These are phyloP conservation scores for Tursiops truncatus DNA, from an alignment of 2,113 vertebrate species.

Conservation along the genomic window DNA sequence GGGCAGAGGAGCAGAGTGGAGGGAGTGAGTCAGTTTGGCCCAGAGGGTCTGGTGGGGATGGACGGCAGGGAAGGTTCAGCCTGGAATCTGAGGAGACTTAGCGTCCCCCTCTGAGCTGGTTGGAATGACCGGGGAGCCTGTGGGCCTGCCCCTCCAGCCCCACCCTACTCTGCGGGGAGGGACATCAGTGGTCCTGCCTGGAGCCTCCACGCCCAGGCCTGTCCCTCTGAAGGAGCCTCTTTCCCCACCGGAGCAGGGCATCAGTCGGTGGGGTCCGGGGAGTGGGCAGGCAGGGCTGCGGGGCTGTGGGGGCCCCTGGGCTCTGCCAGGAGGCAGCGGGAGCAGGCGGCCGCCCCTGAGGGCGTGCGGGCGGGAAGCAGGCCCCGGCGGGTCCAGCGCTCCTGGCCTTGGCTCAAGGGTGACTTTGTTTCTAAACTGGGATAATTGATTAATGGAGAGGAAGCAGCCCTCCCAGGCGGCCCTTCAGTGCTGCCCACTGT, in stretches of 20 bases:
- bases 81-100: neutral
- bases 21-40: neutral
- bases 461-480: neutral
- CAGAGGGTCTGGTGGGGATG: neutral
- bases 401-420: neutral
- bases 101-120: fast-evolving
- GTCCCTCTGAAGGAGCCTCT: neutral
- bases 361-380: fast-evolving
- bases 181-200: fast-evolving
- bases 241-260: neutral
- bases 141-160: neutral
- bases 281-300: neutral
- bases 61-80: fast-evolving
- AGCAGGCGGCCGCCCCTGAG: fast-evolving
- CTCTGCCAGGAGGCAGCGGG: neutral
- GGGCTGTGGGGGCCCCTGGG: neutral
- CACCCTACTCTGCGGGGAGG: neutral
- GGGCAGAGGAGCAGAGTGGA: neutral
- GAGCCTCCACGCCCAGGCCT: neutral
- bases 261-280: fast-evolving
- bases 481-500: neutral
- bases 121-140: neutral
- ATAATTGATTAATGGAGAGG: neutral
- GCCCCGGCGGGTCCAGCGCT: neutral
- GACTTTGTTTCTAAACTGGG: conserved; percentile 40